Conservation (phyloP, 2,888 invertebrate genomes). For the Folsomia candida region DNA sequence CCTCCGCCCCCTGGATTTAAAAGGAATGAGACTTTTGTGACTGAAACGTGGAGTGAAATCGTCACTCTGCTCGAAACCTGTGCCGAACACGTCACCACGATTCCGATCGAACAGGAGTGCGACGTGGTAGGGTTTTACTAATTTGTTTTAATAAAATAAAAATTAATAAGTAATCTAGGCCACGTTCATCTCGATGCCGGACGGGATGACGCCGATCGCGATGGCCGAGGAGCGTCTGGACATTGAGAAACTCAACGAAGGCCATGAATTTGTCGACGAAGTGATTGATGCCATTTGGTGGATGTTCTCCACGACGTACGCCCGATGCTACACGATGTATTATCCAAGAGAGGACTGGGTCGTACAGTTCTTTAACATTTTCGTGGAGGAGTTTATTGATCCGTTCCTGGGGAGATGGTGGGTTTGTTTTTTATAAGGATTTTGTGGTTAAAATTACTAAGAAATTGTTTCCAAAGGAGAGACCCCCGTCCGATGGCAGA, state of each 20-base stretch:
- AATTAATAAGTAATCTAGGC: neutral
- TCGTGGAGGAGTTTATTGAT: conserved; percentile 23
- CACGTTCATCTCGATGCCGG: too few relatives aligned
- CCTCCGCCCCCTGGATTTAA: neutral
- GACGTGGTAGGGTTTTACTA: conserved; percentile 3
- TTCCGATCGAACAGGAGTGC: conserved; percentile 7
- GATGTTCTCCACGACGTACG: conserved; percentile 31
- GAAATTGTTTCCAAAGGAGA: conserved; percentile 21
- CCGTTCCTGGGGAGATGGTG: conserved; percentile 24
- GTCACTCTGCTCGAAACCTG: conserved; percentile 11
- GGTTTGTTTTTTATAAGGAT: too few relatives aligned
- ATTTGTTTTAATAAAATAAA: conserved; percentile 16
- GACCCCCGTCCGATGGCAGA: conserved; percentile 5
- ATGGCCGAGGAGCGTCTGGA: conserved; percentile 17
- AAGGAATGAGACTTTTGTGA: neutral
- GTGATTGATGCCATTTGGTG: conserved; percentile 32
- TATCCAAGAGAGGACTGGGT: conserved; percentile 30
- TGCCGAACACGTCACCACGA: conserved; percentile 6
- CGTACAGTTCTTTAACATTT: conserved; percentile 23
- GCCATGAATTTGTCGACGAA: conserved; percentile 9
- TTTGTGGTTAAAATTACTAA: too few relatives aligned
- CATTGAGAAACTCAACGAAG: neutral
- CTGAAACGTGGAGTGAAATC: conserved; percentile 17
- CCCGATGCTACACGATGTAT: conserved; percentile 23
- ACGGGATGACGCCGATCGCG: neutral